Evolutionary conservation across 2,888 invertebrate genomes (phyloP), one percentile per base, ranked within the genome.

Genomic region (Xestia sexstrigata): DNA sequence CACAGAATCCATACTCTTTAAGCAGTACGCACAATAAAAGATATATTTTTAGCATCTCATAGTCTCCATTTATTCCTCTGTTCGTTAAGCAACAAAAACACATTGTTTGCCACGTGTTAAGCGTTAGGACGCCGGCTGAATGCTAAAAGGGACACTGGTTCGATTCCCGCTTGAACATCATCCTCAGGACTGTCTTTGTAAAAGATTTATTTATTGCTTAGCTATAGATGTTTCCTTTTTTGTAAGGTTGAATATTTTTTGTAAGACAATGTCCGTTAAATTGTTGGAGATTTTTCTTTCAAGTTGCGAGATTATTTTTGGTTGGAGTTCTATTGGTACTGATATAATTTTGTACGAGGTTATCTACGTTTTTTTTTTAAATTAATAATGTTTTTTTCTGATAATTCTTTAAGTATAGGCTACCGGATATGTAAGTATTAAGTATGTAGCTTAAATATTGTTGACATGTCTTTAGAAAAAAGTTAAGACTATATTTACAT

Each of bases 61-160:
- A 60, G 62, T 82, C 93, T 95, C 94, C 83, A 93, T 78, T 23
- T 62, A 60, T 70, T 55, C 26, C 88, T 52, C 81, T 93, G 91
- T 94, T 83, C 92, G 47, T 75, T 78, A 76, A 90, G 90, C 90
- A 93, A 96, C 95, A 95, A 95, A 96, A 96, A 96, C 95, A 94
- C 91, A 96, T 95, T 96, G 96, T 96, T 94, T 92, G 95, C 93
- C 96, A 96, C 96, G 96, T 96, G 96, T 96, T 94, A 90, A 88
- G 93, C 92, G 92, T 94, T 95, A 94, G 88, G 89, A 93, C 93
- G 94, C 91, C 88, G 88, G 89, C 84, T 93, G 96, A 94, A 95
- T 95, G 93, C 93, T 93, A 93, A 94, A 91, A 93, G 93, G 93
- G 92, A 90, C 91, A 86, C 87, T 87, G 92, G 93, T 94, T 94